Evolutionary conservation across 1,140 invertebrate genomes (phyloP).

Genomic region (Condylostylus longicornis): DNA sequence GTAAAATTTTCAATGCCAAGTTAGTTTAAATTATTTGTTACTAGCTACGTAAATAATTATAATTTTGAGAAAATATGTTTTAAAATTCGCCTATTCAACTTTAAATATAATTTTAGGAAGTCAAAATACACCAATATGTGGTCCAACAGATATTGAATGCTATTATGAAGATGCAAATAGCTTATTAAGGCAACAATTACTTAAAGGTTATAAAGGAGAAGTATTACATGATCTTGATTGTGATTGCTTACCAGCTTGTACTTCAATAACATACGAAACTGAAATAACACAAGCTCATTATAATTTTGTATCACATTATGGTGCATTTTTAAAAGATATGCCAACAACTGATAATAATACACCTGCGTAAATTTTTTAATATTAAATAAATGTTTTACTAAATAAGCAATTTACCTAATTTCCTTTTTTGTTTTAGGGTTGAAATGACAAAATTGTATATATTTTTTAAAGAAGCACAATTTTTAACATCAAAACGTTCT

Average conservation of each 20-base stretch:
- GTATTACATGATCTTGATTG: conserved; percentile 34
- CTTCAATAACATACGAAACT: conserved; percentile 46
- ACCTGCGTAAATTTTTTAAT: no score
- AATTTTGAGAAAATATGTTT: conserved; percentile 5
- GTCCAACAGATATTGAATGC: conserved; percentile 22
- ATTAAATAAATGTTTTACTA: no score
- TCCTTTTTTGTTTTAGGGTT: no score
- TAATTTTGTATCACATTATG: no score
- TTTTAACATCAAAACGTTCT: conserved; percentile 36
- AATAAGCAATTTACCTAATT: no score
- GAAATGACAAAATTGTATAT: conserved; percentile 32
- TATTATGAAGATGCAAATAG: conserved; percentile 37
- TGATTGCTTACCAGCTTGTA: conserved; percentile 50
- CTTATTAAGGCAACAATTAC: conserved; percentile 39
- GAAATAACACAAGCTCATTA: conserved; percentile 51
- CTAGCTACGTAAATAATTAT: conserved; percentile 8
- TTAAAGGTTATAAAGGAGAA: conserved; percentile 17
- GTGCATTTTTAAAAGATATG: conserved; percentile 35
- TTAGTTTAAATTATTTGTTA: conserved; percentile 36
- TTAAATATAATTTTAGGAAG: conserved; percentile 33
- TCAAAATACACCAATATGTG: conserved; percentile 27
- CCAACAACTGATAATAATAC: conserved; percentile 30
- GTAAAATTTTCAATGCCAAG: conserved; percentile 42
- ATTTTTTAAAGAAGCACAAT: conserved; percentile 39
- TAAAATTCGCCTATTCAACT: no score